These are phyloP conservation scores for Anthopleura sola DNA, from an alignment of 64 coral and sea anemone species.

Conservation along the genomic window DNA sequence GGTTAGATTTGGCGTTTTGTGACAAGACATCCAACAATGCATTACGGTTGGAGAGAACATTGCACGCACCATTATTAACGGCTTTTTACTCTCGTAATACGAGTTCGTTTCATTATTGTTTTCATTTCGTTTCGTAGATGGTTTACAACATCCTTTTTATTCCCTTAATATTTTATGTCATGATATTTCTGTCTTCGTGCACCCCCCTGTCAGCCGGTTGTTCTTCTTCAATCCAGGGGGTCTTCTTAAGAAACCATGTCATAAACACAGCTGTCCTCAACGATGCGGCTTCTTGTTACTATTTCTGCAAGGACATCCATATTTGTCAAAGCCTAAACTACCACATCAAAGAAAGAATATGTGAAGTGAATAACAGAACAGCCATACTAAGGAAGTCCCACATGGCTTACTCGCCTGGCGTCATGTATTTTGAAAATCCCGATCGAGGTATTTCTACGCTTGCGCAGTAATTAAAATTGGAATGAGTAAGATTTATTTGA, in stretches of 20 bases:
- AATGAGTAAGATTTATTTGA: no score
- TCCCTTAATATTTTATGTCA: neutral
- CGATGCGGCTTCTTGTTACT: neutral
- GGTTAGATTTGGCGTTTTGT: no score
- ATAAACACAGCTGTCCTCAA: neutral
- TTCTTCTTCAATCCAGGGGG: neutral
- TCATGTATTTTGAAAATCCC: neutral
- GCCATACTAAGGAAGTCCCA: neutral
- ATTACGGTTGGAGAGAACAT: no score
- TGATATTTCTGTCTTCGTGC: neutral
- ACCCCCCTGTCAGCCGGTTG: neutral
- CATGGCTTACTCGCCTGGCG: neutral
- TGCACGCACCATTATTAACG: no score
- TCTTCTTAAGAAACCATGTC: neutral
- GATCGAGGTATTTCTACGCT: slow-evolving; percentile 7
- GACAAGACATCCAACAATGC: no score
- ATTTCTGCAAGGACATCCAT: neutral
- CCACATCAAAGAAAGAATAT: neutral
- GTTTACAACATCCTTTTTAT: neutral
- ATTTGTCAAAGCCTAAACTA: neutral
- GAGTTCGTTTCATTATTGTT: no score
- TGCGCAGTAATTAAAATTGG: no score
- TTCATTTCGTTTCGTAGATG: no score
- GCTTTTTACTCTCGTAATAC: no score
- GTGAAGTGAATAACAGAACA: slow-evolving; percentile 3